Conservation (phyloP, 64 coral and sea anemone genomes). For the Pocillopora verrucosa region DNA sequence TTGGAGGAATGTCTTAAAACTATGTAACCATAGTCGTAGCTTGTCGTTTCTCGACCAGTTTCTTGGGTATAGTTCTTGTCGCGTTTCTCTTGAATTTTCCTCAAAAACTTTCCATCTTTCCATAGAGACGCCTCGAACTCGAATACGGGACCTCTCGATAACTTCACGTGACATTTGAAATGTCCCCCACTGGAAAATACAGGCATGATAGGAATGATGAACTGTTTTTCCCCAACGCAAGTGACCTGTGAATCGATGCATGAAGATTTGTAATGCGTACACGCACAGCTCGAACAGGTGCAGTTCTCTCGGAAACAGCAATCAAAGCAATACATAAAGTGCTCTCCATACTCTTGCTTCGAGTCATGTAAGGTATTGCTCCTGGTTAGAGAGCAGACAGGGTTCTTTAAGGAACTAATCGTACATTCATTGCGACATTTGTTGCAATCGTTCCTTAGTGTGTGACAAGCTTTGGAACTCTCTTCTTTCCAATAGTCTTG, state of each 20-base stretch:
- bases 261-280: constrained; percentile 46
- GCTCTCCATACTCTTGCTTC: constrained; percentile 58
- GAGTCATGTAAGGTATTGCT: not conserved
- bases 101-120: constrained; percentile 38
- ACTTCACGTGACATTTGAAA: constrained; percentile 72
- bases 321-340: constrained; percentile 78
- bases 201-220: constrained; percentile 45
- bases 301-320: constrained; percentile 65
- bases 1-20: constrained; percentile 43
- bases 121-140: constrained; percentile 62
- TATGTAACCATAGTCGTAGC: constrained; percentile 77
- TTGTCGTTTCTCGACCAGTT: not conserved
- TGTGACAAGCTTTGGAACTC: constrained; percentile 20
- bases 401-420: not conserved
- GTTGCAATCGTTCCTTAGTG: constrained; percentile 36
- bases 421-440: constrained; percentile 59
- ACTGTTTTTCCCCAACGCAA: constrained; percentile 52
- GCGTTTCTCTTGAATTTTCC: not conserved
- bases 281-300: constrained; percentile 42
- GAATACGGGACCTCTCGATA: constrained; percentile 50
- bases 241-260: constrained; percentile 47
- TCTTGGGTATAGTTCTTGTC: constrained; percentile 18
- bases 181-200: constrained; percentile 41
- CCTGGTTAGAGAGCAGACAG: constrained; percentile 43
- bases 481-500: constrained; percentile 56